A percentile compares a stretch with the other conserved stretches of the same genome.
These are phyloP conservation scores for Alethe diademata DNA, from an alignment of 2,113 vertebrate species.

Conservation along the genomic window DNA sequence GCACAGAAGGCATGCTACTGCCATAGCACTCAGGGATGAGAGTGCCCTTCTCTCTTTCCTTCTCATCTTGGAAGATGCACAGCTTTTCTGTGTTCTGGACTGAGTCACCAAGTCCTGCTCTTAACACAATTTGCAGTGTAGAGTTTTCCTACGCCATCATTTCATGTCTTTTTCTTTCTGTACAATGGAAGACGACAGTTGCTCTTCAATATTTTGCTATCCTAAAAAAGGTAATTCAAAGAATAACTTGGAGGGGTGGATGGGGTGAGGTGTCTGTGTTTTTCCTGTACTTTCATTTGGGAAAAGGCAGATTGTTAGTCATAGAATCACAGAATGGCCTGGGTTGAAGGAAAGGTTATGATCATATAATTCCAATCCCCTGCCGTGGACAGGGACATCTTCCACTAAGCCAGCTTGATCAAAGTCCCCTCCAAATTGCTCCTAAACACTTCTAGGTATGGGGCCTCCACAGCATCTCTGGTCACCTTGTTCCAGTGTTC, in stretches of 20 bases:
- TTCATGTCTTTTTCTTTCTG: neutral
- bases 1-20: neutral
- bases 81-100: neutral
- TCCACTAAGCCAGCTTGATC: neutral
- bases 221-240: neutral
- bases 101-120: neutral
- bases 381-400: neutral
- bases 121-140: neutral
- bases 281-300: neutral
- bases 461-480: neutral
- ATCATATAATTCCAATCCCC: neutral
- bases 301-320: neutral
- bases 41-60: neutral
- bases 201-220: neutral
- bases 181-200: neutral
- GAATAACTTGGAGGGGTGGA: neutral
- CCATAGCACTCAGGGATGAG: neutral
- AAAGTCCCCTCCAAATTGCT: neutral
- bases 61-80: neutral
- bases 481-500: neutral
- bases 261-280: neutral
- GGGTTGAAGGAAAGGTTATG: accelerated
- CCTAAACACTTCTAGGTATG: neutral
- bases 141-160: neutral
- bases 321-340: neutral